Evolutionary conservation across 2,888 invertebrate species (phyloP).

Genomic region (Leptinotarsa tumamoca): DNA sequence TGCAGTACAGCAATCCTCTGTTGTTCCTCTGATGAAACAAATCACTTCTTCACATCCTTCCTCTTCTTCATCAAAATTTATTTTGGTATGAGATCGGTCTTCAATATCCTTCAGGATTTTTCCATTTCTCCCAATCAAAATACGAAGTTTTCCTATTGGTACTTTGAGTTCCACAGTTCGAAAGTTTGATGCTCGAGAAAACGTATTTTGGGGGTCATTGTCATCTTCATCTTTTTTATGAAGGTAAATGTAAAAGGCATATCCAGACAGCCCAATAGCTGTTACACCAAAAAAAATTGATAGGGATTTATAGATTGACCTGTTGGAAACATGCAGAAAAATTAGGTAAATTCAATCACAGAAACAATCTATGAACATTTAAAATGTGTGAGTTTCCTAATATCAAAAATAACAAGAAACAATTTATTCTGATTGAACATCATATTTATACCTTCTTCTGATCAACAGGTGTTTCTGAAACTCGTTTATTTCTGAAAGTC

Average conservation of each 20-base stretch:
- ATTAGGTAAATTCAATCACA: neutral
- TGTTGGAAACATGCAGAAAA: conserved; percentile 36
- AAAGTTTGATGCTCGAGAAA: conserved; percentile 60
- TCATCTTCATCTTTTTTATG: conserved; percentile 76
- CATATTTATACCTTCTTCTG: neutral
- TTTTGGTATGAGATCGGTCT: conserved; percentile 76
- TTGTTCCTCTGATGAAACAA: conserved; percentile 79
- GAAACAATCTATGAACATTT: neutral
- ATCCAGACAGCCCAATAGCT: conserved; percentile 76
- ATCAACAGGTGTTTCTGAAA: conserved; percentile 16
- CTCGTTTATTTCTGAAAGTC: conserved; percentile 25
- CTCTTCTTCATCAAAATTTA: conserved; percentile 70
- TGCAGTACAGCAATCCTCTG: conserved; percentile 77
- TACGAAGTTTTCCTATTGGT: conserved; percentile 74
- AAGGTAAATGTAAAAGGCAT: conserved; percentile 76
- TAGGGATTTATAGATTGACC: conserved; percentile 57
- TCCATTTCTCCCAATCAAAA: conserved; percentile 81
- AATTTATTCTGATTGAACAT: neutral
- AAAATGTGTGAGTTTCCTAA: too few relatives aligned
- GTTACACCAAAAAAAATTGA: conserved; percentile 75
- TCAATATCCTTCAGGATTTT: conserved; percentile 82
- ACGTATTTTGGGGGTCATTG: conserved; percentile 63
- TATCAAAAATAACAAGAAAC: neutral
- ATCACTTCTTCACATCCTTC: conserved; percentile 72
- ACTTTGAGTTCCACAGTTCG: conserved; percentile 72